Evolutionary conservation across 2,113 vertebrate species (phyloP).

Genomic region (Oenanthe melanoleuca): DNA sequence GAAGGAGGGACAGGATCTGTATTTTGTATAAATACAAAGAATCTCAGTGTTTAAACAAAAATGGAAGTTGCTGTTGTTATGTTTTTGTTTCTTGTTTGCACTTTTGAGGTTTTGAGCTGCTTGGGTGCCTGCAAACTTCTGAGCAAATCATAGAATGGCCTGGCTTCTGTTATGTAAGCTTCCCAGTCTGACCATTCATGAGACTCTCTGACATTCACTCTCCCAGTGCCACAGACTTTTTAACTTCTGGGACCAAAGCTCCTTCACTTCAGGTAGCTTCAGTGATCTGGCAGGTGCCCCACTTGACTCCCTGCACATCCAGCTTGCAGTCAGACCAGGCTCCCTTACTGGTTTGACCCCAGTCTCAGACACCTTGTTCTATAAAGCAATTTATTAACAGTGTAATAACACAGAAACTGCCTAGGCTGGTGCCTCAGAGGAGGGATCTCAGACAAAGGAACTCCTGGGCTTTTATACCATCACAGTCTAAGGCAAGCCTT

Average conservation of each 20-base stretch:
- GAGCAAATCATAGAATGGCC: neutral
- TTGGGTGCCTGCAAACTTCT: conserved; percentile 5
- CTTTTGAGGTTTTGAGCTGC: conserved; percentile 35
- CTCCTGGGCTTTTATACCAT: neutral
- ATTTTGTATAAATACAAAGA: neutral
- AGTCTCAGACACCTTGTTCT: neutral
- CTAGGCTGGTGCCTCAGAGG: neutral
- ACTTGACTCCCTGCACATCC: neutral
- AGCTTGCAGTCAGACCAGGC: neutral
- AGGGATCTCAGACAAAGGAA: neutral
- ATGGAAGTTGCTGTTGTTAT: neutral
- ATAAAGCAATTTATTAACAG: neutral
- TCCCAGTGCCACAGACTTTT: neutral
- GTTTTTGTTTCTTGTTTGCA: conserved; percentile 35
- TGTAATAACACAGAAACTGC: neutral
- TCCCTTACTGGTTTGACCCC: neutral
- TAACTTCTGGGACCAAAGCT: neutral
- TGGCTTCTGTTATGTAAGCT: neutral
- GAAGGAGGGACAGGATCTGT: neutral
- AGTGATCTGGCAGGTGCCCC: neutral
- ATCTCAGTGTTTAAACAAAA: neutral
- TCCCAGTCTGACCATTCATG: neutral
- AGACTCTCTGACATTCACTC: neutral
- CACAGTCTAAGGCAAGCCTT: neutral
- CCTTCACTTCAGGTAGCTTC: rapidly evolving